Base-by-base conservation (phyloP, 2,888 invertebrate species). In the Blastobasis adustella region DNA sequence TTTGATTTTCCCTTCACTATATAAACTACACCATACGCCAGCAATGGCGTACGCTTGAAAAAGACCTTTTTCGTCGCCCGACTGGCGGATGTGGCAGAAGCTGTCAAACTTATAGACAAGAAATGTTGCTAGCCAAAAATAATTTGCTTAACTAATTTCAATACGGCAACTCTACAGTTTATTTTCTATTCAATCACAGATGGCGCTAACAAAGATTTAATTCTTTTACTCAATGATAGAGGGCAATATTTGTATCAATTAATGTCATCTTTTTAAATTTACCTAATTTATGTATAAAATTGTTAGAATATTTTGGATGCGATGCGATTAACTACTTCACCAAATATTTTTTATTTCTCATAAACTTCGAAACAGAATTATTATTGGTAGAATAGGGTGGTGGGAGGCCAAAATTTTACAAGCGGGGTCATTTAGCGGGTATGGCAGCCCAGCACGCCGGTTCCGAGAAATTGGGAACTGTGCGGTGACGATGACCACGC, bases 31-130 rank as follows among this genome's bases (percentile, higher is more conserved):
- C 92, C 92, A 93, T 93, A 93, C 94, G 94, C 94, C 94, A 93
- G 91, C 92, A 91, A 94, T 93, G 95, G 95, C 95, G 95, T 93
- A 93, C 94, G 92, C 92, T 92, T 92, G 91, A 90, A 92, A 95
- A 95, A 95, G 93, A 89, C 88, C 83, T 73, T 65, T 67, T 68
- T 62, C 56, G 56, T 59, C 61, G 62, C 58, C 59, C 67, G 68
- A 67, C 61, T 68, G 70, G 79, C 84, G 86, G 85, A 87, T 82
- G 71, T 80, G 58, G 62, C 62, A 58, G 69, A 23, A 23, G 71
- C 72, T 71, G 67, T 58, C 64, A 65, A 56, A 57, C 53, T 70
- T 74, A 80, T 75, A 80, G 76, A 81, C 67, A 73, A 72, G 36
- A 51, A 40, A 50, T 49, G 56, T 66, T 75, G 70, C 75, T 65